Evolutionary conservation across 2,888 invertebrate genomes (phyloP).

Genomic region (Creontiades dilutus): DNA sequence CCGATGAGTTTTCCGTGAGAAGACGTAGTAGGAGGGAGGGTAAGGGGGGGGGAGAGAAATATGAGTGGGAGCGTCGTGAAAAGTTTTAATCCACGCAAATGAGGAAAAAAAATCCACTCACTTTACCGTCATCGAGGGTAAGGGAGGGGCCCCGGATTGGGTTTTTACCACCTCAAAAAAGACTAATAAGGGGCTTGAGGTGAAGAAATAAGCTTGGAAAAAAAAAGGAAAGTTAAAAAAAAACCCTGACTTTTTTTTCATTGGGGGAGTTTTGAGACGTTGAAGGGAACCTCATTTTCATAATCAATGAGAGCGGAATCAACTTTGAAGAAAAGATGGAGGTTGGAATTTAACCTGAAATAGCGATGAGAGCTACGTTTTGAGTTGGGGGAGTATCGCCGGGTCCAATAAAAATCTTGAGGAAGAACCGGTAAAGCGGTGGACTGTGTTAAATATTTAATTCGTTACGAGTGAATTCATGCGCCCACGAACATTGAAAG

Average conservation of each 20-base stretch:
- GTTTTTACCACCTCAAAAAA: conserved; percentile 19
- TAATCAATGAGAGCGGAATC: conserved; percentile 31
- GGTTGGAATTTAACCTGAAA: neutral
- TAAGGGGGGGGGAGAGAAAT: neutral
- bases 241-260: neutral
- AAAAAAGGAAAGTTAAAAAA: neutral
- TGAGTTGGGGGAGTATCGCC: too few species aligned
- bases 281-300: conserved; percentile 30
- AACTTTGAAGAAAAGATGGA: conserved; percentile 19
- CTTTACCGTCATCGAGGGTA: neutral
- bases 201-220: neutral
- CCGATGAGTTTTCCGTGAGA: neutral
- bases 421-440: too few species aligned
- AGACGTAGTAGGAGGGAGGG: too few species aligned
- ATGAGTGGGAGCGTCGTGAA: neutral
- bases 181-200: conserved; percentile 17
- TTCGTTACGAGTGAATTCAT: too few species aligned
- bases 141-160: neutral
- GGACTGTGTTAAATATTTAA: too few species aligned
- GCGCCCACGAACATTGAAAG: too few species aligned
- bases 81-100: conserved; percentile 32
- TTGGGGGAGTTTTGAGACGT: neutral
- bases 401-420: too few species aligned
- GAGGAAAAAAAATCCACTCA: neutral
- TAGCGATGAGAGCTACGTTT: too few species aligned